Conservation (phyloP, 2,888 invertebrate genomes). For the Ellobium chinense region DNA sequence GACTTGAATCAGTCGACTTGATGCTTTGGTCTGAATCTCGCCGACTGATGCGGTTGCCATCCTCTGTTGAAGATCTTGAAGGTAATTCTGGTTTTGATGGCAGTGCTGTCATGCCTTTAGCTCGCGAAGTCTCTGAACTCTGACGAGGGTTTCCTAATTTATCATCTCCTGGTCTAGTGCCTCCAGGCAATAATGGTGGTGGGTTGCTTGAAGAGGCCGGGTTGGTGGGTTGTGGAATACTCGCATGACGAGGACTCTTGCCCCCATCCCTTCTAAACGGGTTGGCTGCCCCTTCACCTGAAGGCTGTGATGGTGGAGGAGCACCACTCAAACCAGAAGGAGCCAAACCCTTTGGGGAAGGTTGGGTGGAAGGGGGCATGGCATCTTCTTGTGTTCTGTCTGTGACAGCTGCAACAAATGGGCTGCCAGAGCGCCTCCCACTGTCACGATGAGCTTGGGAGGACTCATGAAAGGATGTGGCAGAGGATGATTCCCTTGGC, state of each 20-base stretch:
- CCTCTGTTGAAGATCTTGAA: conserved; percentile 18
- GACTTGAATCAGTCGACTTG: not conserved
- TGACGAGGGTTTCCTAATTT: not conserved
- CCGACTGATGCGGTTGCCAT: conserved; percentile 25
- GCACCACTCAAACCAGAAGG: not conserved
- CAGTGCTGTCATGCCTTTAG: not conserved
- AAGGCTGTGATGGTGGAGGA: not conserved
- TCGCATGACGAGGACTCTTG: conserved; percentile 7
- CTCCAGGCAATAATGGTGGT: not conserved
- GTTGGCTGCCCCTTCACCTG: conserved; percentile 7
- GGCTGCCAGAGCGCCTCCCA: conserved; percentile 9
- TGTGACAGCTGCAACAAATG: conserved; percentile 28
- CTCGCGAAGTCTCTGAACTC: not conserved
- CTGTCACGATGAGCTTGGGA: not conserved
- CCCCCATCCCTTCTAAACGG: not conserved
- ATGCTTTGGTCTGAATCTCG: conserved; percentile 11
- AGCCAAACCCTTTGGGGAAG: not conserved
- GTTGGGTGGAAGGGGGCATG: not conserved
- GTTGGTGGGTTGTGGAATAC: not conserved
- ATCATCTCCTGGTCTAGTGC: not conserved
- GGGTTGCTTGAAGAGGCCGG: not conserved
- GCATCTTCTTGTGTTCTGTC: conserved; percentile 6
- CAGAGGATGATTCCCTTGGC: not conserved
- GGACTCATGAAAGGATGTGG: not conserved
- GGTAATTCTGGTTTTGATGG: not conserved